phyloP scores from a whole-genome alignment of 2,113 vertebrate species.

The Catagonus wagneri region DNA sequence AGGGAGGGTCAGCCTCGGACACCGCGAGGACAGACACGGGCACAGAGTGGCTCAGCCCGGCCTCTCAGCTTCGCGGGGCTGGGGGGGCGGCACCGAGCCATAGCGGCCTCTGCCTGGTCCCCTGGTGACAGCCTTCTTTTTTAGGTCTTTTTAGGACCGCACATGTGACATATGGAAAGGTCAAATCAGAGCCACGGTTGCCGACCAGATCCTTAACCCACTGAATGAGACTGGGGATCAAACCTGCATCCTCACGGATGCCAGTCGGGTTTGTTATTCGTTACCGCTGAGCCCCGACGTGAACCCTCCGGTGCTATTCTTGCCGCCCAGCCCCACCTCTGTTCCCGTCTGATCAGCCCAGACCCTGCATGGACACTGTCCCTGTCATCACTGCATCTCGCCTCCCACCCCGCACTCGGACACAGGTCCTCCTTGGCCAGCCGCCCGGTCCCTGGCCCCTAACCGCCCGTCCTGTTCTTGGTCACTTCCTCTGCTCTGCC shows the following conservation, averaged over 20 bases:
- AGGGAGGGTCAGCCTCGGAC: not conserved
- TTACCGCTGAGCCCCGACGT: too few species aligned
- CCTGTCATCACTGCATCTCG: not conserved
- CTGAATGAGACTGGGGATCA: too few species aligned
- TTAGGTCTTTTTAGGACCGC: too few species aligned
- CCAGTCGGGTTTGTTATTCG: too few species aligned
- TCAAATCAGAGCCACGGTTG: too few species aligned
- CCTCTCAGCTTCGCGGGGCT: accelerated
- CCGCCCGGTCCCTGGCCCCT: not conserved
- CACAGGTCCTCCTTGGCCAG: not conserved
- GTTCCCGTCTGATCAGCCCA: not conserved
- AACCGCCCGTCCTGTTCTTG: too few species aligned
- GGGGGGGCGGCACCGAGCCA: not conserved
- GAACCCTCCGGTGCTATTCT: too few species aligned
- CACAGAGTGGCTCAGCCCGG: accelerated
- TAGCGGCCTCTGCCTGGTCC: not conserved
- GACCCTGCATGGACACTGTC: accelerated
- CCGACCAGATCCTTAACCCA: too few species aligned
- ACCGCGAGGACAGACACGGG: not conserved
- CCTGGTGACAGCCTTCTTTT: too few species aligned
- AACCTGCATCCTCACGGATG: too few species aligned
- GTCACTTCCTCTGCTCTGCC: not conserved
- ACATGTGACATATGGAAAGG: too few species aligned
- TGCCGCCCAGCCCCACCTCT: not conserved
- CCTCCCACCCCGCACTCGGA: not conserved